Evolutionary conservation across 2,888 invertebrate species (phyloP), one percentile per base, ranked within the genome.

Genomic region (Heliconius sara): DNA sequence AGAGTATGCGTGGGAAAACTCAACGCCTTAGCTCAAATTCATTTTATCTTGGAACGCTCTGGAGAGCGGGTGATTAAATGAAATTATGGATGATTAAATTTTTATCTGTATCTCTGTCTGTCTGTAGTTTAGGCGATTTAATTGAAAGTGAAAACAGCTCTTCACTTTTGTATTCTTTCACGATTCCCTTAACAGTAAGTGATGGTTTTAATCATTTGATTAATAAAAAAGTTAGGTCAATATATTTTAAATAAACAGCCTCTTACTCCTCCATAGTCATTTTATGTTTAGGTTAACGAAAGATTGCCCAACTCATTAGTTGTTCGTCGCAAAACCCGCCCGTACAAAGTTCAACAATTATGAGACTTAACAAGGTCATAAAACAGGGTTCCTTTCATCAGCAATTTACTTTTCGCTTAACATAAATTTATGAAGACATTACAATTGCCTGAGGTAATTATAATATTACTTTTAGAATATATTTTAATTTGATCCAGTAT

Each of bases 361-460:
- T 88, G 89, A 89, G 88, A 87, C 86, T 90, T 90, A 89, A 89
- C 89, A 88, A 87, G 85, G 82, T 85, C 87, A 87, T 91, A 89
- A 91, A 91, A 87, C 85, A 86, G 80, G 85, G 84, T 83, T 86
- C 86, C 86, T 84, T 86, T 87, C 85, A 83, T 85, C 85, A 83
- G 83, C 85, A 85, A 87, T 87, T 83, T 86, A 86, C 89, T 89
- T 87, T 86, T 86, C 85, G 87, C 84, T 86, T 84, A 86, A 84
- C 85, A 84, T 84, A 89, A 88, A 90, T 90, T 87, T 86, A 85
- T 85, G 85, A 83, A 85, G 84, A 84, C 34, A 25, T 25, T 43
- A 60, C 39, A 60, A 60, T 39, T 43, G 27, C 39, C 39, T 63
- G 5, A 74, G 25, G 25, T 16, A 74, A 63, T 74, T 74, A 60